Base-by-base conservation (phyloP, 2,888 invertebrate genomes). In the Choreutis nemorana region DNA sequence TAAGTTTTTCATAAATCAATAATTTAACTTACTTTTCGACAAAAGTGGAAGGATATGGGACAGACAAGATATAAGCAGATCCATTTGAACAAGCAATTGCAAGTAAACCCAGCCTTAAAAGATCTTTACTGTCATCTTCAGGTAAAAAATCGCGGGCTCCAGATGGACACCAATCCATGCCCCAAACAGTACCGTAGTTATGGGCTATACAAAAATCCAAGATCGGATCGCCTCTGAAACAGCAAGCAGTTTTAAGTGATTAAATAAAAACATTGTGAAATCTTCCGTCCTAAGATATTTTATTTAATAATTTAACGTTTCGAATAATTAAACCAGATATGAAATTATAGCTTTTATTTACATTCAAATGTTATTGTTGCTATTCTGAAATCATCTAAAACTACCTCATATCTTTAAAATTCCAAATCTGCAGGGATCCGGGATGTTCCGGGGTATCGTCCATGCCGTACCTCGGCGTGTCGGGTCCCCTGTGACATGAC, bases 101-200 rank as follows among this genome's bases (percentile, higher is more conserved):
- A 18, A 90, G 51, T n/a, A 90, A 56, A 2, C 90, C 90, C 45
- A 89, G 64, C 42, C 87, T 67, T 16, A 48, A 48, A 3, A 57
- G 32, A 21, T 35, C 38, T 1, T 30, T 20, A 14, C 31, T 28
- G 22, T 40, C 26, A 3, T 27, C 36, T 8, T 26, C 15, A 25
- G 29, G 15, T 1, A 35, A 20, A 0, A 5, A 3, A 32, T 84
- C 82, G 38, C 84, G 83, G 34, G 84, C 83, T 6, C 90, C 90
- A 1, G 87, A 87, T 4, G 90, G 90, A 56, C 90, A 91, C 89
- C 90, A 91, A 43, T 84, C 84, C 64, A 90, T 64, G 14, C 81
- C 75, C 87, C 87, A 88, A 11, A 87, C 67, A 1, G 83, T 81
- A 6, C 89, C 89, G 39, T 65, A 79, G 16, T 85, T 73, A 44